These are phyloP conservation scores for Halcyon badia DNA, from an alignment of 2,797 vertebrate species.

Conservation along the genomic window DNA sequence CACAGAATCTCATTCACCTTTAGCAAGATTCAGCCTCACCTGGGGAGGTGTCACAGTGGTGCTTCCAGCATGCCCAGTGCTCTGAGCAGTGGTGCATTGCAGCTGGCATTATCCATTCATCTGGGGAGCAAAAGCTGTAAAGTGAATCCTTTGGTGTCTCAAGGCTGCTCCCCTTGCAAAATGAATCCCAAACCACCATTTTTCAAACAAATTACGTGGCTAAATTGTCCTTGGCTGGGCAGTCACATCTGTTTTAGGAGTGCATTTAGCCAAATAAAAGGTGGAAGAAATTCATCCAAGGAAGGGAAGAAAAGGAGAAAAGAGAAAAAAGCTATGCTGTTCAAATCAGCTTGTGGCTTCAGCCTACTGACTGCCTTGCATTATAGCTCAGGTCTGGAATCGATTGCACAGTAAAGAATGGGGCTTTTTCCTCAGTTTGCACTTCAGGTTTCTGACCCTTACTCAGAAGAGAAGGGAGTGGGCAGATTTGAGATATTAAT, in stretches of 20 bases:
- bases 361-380: neutral
- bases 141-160: conserved; percentile 42
- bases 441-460: conserved; percentile 28
- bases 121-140: conserved; percentile 36
- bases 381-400: conserved; percentile 9
- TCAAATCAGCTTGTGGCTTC: neutral
- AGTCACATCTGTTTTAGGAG: conserved; percentile 52
- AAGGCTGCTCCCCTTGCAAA: conserved; percentile 56
- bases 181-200: conserved; percentile 59
- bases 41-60: neutral
- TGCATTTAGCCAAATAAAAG: conserved; percentile 51
- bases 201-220: conserved; percentile 71
- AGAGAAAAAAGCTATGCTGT: neutral
- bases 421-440: conserved; percentile 7
- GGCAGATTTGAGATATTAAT: neutral
- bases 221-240: conserved; percentile 71
- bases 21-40: conserved; percentile 9
- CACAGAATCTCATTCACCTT: conserved; percentile 51
- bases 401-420: neutral
- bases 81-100: neutral
- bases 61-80: neutral
- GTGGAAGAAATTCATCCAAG: conserved; percentile 15
- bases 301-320: neutral
- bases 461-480: neutral
- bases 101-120: conserved; percentile 37